phyloP scores from a whole-genome alignment of 2,888 invertebrate species.

The Masnerella sp. region DNA sequence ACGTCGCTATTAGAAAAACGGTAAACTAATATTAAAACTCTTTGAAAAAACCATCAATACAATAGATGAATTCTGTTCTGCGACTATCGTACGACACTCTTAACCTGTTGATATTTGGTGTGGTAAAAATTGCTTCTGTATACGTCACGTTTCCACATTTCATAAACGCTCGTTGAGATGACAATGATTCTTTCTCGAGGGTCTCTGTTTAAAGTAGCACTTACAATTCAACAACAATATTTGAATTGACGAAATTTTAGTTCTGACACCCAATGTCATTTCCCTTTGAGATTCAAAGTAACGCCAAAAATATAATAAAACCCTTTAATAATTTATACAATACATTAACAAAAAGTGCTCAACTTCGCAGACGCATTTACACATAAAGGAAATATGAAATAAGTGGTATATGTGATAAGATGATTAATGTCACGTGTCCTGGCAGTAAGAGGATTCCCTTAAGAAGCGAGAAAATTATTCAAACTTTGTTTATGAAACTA shows the following conservation, averaged over 20 bases:
- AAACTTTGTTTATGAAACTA: slow-evolving; percentile 29
- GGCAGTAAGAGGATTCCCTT: slow-evolving; percentile 49
- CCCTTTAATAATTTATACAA: too few relatives aligned
- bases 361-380: too few relatives aligned
- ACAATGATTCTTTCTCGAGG: slow-evolving; percentile 11
- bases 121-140: slow-evolving; percentile 34
- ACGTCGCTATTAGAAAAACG: too few relatives aligned
- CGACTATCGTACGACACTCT: slow-evolving; percentile 10
- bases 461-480: slow-evolving; percentile 37
- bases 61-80: slow-evolving; percentile 14
- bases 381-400: slow-evolving; percentile 24
- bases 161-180: slow-evolving; percentile 22
- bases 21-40: too few relatives aligned
- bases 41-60: not conserved
- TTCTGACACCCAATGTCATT: too few relatives aligned
- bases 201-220: slow-evolving; percentile 8
- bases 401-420: slow-evolving; percentile 21
- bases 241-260: too few relatives aligned
- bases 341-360: too few relatives aligned
- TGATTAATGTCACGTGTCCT: slow-evolving; percentile 40
- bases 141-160: slow-evolving; percentile 31
- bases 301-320: too few relatives aligned
- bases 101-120: slow-evolving; percentile 39
- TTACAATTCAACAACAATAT: too few relatives aligned
- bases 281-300: too few relatives aligned